A percentile compares a stretch with the other conserved stretches of the same genome.
phyloP scores from a whole-genome alignment of 2,888 invertebrate genomes.

The Azorinus chamasolen region DNA sequence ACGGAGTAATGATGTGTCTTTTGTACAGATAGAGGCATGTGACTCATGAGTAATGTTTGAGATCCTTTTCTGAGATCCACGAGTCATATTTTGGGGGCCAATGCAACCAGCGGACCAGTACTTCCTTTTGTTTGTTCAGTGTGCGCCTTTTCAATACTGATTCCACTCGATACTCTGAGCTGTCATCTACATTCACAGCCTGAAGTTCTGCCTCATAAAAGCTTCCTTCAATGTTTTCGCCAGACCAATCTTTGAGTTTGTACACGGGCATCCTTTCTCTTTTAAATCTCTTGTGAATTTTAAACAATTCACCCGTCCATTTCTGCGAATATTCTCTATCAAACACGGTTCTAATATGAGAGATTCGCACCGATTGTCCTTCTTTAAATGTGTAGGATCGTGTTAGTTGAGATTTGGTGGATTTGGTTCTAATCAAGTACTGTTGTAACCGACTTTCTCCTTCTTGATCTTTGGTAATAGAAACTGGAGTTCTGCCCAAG shows the following conservation, averaged over 20 bases:
- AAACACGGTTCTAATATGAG: slow-evolving; percentile 37
- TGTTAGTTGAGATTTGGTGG: background rate
- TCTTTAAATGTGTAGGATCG: slow-evolving; percentile 32
- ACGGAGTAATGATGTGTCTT: no score
- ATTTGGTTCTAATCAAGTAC: slow-evolving; percentile 12
- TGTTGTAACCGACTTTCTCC: slow-evolving; percentile 21
- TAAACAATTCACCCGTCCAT: slow-evolving; percentile 54
- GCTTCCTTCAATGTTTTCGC: slow-evolving; percentile 32
- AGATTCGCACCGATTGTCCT: slow-evolving; percentile 35
- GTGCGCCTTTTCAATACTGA: slow-evolving; percentile 40
- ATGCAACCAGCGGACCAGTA: slow-evolving; percentile 58
- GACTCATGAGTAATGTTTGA: slow-evolving; percentile 8
- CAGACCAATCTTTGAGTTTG: slow-evolving; percentile 29
- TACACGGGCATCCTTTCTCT: slow-evolving; percentile 41
- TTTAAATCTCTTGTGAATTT: slow-evolving; percentile 23
- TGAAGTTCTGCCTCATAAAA: slow-evolving; percentile 53
- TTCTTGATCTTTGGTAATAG: slow-evolving; percentile 15
- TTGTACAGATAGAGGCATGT: no score
- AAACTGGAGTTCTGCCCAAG: slow-evolving; percentile 19
- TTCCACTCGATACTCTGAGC: slow-evolving; percentile 35
- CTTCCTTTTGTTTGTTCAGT: slow-evolving; percentile 36
- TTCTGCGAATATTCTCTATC: slow-evolving; percentile 54
- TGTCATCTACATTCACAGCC: slow-evolving; percentile 29
- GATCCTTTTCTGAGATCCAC: slow-evolving; percentile 21
- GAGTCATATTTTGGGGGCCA: slow-evolving; percentile 56